These are phyloP conservation scores for Amblyraja radiata DNA, from an alignment of 2,797 vertebrate species.

Conservation along the genomic window DNA sequence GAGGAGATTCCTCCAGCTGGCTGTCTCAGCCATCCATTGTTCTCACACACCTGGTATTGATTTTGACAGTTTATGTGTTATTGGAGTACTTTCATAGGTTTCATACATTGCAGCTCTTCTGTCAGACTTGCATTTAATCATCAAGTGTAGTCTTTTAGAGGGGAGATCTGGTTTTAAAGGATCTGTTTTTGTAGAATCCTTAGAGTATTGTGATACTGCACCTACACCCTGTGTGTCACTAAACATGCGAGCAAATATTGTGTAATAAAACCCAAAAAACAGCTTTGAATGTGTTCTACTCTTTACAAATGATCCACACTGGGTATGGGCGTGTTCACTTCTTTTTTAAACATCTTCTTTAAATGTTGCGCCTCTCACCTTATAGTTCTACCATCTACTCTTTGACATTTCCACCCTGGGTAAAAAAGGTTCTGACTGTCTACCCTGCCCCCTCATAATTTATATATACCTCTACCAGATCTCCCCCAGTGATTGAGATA, in stretches of 20 bases:
- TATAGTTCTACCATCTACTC: no score
- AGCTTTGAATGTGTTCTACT: background rate
- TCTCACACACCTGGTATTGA: background rate
- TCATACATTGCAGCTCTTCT: conserved; percentile 27
- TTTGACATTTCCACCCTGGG: no score
- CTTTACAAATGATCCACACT: no score
- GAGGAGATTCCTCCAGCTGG: background rate
- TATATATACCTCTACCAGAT: no score
- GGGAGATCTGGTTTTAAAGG: conserved; percentile 33
- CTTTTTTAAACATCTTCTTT: no score
- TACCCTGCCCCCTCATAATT: no score
- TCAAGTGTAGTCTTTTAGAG: conserved; percentile 19
- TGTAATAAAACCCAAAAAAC: conserved; percentile 33
- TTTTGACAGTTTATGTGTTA: conserved; percentile 19
- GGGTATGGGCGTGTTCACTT: no score
- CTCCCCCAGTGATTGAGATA: no score
- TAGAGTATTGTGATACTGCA: conserved; percentile 35
- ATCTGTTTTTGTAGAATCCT: conserved; percentile 37
- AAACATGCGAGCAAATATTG: conserved; percentile 6
- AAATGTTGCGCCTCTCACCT: no score
- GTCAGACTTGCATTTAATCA: conserved; percentile 5
- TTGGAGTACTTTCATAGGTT: conserved; percentile 19
- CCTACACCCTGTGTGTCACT: background rate
- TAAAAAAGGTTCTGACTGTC: no score
- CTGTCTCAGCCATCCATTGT: background rate